phyloP scores from a whole-genome alignment of 2,113 vertebrate genomes.

The Protobothrops flavoviridis region DNA sequence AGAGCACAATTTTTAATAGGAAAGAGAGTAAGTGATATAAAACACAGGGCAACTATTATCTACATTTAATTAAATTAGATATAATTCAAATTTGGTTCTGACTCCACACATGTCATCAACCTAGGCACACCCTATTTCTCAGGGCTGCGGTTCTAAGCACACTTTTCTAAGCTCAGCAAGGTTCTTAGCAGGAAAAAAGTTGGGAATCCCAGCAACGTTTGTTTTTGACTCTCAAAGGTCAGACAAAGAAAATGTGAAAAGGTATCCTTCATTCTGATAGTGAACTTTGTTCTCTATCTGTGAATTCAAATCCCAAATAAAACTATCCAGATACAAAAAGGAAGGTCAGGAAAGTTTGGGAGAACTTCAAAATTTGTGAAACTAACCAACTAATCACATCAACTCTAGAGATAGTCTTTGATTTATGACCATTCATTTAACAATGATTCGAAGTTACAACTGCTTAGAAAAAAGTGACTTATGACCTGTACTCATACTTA shows the following conservation, averaged over 20 bases:
- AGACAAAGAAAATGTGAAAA: neutral
- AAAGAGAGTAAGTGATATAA: neutral
- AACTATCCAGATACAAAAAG: neutral
- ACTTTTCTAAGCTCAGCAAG: neutral
- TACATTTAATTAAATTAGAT: neutral
- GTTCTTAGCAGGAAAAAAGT: neutral
- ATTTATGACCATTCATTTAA: neutral
- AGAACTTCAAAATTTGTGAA: neutral
- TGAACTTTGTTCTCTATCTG: neutral
- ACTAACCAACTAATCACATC: neutral
- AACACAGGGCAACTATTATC: neutral
- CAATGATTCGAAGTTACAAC: neutral
- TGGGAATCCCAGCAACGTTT: neutral
- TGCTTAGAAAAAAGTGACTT: neutral
- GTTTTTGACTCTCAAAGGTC: neutral
- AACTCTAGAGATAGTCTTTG: neutral
- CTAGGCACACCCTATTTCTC: neutral
- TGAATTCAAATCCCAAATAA: neutral
- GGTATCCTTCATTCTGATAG: neutral
- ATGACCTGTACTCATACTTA: neutral
- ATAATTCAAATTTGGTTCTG: neutral
- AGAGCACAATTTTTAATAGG: neutral
- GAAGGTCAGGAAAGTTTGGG: neutral
- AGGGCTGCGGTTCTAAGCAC: neutral
- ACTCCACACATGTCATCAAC: neutral